A percentile compares a stretch with the other conserved stretches of the same genome.
These are phyloP conservation scores for Corvus hawaiiensis DNA, from an alignment of 2,113 vertebrate genomes.

Conservation along the genomic window DNA sequence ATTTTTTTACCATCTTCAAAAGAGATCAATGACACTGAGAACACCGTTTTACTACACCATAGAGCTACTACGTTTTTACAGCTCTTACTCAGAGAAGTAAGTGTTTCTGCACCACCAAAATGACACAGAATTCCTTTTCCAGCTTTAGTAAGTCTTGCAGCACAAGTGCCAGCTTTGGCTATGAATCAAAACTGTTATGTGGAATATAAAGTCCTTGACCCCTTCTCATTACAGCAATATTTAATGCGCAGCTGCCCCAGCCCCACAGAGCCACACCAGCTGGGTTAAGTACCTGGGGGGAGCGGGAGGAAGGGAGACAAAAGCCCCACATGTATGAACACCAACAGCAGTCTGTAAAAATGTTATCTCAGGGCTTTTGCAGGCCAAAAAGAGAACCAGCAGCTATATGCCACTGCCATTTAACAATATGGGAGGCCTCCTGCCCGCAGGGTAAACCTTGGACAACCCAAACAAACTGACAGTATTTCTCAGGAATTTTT, in stretches of 20 bases:
- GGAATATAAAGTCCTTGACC: not conserved
- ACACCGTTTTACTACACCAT: not conserved
- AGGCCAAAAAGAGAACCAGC: not conserved
- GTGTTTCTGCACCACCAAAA: not conserved
- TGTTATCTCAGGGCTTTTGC: not conserved
- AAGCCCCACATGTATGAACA: not conserved
- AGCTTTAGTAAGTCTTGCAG: not conserved
- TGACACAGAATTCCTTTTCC: not conserved
- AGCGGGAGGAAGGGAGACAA: not conserved
- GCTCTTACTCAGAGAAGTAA: not conserved
- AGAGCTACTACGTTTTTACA: not conserved
- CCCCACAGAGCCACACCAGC: not conserved
- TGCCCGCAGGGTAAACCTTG: not conserved
- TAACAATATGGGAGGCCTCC: not conserved
- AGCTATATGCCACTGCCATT: not conserved
- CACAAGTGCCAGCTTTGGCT: not conserved
- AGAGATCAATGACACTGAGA: not conserved
- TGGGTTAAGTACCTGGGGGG: not conserved
- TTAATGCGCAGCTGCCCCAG: not conserved
- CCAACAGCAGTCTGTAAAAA: not conserved
- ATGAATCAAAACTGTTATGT: not conserved
- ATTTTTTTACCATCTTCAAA: not conserved
- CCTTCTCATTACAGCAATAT: not conserved
- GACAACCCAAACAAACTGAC: constrained; percentile 16
- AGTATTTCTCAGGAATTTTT: not conserved